Percentiles rank a stretch among this genome's conserved stretches.
These are phyloP conservation scores for Loxodonta africana DNA, from an alignment of 2,113 vertebrate species.

Conservation along the genomic window DNA sequence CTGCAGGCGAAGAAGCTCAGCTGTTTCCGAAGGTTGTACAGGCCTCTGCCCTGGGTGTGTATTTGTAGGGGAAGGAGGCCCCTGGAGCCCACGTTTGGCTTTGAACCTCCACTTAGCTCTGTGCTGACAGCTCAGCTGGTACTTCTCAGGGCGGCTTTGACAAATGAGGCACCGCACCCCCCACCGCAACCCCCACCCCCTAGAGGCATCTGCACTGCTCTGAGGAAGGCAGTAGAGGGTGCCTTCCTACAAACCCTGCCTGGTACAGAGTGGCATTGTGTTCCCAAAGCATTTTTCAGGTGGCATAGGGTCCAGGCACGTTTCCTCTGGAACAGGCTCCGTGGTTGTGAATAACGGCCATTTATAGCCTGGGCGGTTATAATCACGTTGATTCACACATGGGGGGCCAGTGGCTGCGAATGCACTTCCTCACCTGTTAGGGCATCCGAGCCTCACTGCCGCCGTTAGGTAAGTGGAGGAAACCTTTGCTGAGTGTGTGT, in stretches of 20 bases:
- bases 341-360: fast-evolving
- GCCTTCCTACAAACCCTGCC: fast-evolving
- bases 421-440: neutral
- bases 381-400: fast-evolving
- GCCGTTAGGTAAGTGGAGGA: neutral
- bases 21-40: neutral
- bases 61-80: neutral
- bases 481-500: neutral
- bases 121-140: neutral
- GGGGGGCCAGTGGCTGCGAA: neutral
- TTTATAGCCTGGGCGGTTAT: neutral
- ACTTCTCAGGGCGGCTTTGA: neutral
- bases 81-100: neutral
- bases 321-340: neutral
- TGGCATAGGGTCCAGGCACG: neutral
- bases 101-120: neutral
- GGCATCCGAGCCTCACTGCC: neutral
- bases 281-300: neutral
- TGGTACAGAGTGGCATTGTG: fast-evolving
- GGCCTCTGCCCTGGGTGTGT: too few relatives aligned
- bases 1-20: neutral
- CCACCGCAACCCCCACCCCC: neutral
- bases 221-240: fast-evolving
- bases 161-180: neutral
- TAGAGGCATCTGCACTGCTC: neutral